A percentile compares a stretch with the other conserved stretches of the same genome.
These are phyloP conservation scores for Oncopodura yosiiana DNA, from an alignment of 1,140 invertebrate genomes.

Conservation along the genomic window DNA sequence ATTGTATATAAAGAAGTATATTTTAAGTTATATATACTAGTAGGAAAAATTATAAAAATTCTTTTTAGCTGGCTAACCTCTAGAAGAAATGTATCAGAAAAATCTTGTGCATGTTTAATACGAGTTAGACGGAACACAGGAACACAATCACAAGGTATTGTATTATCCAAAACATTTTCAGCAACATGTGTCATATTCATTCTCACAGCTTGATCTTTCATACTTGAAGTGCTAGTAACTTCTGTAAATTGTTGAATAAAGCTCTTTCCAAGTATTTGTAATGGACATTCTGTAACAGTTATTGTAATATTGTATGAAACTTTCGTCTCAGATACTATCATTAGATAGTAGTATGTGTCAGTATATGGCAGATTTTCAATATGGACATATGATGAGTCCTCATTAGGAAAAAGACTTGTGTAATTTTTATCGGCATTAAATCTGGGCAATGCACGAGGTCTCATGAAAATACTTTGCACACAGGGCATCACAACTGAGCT, in stretches of 20 bases:
- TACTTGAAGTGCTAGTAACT: constrained; percentile 10
- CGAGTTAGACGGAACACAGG: constrained; percentile 44
- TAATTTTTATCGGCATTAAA: constrained; percentile 38
- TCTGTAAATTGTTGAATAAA: constrained; percentile 34
- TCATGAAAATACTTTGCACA: constrained; percentile 41
- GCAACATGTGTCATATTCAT: constrained; percentile 14
- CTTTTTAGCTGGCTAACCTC: constrained; percentile 37
- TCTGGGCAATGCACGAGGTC: constrained; percentile 42
- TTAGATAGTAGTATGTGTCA: constrained; percentile 48
- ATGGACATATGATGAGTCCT: constrained; percentile 39
- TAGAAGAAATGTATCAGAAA: constrained; percentile 46
- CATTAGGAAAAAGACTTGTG: constrained; percentile 39
- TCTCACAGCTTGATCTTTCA: constrained; percentile 29
- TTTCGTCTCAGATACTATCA: constrained; percentile 43
- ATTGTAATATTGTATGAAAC: constrained; percentile 44
- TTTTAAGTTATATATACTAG: constrained; percentile 13
- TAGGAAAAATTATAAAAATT: neutral
- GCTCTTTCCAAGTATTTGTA: constrained; percentile 31
- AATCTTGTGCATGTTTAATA: constrained; percentile 45
- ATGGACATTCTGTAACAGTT: constrained; percentile 33
- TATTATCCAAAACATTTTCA: neutral
- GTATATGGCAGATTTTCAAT: constrained; percentile 44
- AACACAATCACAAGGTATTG: constrained; percentile 37
- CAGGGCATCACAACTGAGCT: constrained; percentile 36
- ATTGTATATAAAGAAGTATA: constrained; percentile 1